A percentile compares a stretch with the other conserved stretches of the same genome.
Evolutionary conservation across 1,140 invertebrate species (phyloP).

Genomic region (Cydia pomonella): DNA sequence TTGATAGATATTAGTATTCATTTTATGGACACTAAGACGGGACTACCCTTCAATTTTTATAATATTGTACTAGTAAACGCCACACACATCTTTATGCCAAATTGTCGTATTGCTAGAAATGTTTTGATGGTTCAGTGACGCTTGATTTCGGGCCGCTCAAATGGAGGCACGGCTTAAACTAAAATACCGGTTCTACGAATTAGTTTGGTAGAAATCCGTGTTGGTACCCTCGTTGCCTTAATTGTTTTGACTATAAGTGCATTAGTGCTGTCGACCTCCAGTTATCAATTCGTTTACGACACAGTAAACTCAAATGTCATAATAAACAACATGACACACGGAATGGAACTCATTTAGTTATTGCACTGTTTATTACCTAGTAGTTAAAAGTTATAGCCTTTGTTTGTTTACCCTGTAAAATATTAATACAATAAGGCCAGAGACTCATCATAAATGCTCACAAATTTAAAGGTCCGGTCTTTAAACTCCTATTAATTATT

Average conservation of each 20-base stretch:
- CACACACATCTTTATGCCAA: too few relatives aligned
- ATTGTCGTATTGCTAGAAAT: too few relatives aligned
- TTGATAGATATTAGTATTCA: too few relatives aligned
- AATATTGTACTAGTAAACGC: too few relatives aligned
- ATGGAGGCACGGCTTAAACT: conserved; percentile 27
- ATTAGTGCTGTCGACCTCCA: conserved; percentile 39
- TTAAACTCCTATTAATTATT: background rate
- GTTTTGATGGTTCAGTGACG: background rate
- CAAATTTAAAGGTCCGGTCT: too few relatives aligned
- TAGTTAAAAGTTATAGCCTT: conserved; percentile 1
- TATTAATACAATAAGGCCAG: background rate
- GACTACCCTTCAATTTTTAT: too few relatives aligned
- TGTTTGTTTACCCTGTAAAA: background rate
- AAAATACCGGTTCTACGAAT: conserved; percentile 28
- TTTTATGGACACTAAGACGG: too few relatives aligned
- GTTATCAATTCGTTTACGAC: conserved; percentile 33
- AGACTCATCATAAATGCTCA: too few relatives aligned
- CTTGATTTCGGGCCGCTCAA: background rate
- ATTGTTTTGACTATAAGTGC: conserved; percentile 49
- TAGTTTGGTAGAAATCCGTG: conserved; percentile 41
- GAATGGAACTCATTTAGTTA: conserved; percentile 13
- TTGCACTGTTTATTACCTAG: background rate
- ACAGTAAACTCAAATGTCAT: conserved; percentile 22
- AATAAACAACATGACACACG: conserved; percentile 18
- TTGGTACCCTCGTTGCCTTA: conserved; percentile 46